Percentiles rank a stretch among this genome's conserved stretches.
Evolutionary conservation across 2,888 invertebrate genomes (phyloP).

Genomic region (Patella depressa): DNA sequence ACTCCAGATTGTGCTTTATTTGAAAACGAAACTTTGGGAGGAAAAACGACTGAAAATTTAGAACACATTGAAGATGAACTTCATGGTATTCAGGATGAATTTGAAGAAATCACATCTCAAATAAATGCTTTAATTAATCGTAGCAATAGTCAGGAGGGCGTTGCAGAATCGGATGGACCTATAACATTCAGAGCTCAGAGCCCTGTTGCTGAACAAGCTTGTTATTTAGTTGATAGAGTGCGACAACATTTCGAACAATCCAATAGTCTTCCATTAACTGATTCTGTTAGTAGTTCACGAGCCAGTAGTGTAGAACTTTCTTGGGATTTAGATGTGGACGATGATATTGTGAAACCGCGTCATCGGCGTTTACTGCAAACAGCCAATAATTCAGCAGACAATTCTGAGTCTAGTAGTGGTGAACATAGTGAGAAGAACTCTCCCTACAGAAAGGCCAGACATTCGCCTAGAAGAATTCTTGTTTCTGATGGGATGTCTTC

Average conservation of each 20-base stretch:
- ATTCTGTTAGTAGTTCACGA: constrained; percentile 37
- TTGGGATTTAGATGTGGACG: constrained; percentile 54
- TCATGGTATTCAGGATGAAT: constrained; percentile 58
- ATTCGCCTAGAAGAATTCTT: neutral
- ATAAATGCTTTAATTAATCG: constrained; percentile 50
- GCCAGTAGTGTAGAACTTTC: constrained; percentile 52
- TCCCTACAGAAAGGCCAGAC: neutral
- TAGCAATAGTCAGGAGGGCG: constrained; percentile 17
- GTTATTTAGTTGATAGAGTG: constrained; percentile 34
- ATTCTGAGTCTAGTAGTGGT: neutral
- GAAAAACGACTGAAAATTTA: constrained; percentile 46
- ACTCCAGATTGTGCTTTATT: constrained; percentile 49
- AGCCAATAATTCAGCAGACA: neutral
- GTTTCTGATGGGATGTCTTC: neutral
- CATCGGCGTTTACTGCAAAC: neutral
- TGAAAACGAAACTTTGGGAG: constrained; percentile 37
- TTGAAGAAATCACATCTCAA: constrained; percentile 55
- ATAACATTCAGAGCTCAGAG: constrained; percentile 14
- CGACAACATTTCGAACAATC: constrained; percentile 39
- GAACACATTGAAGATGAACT: constrained; percentile 53
- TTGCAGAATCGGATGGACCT: constrained; percentile 6
- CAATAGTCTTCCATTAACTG: constrained; percentile 35
- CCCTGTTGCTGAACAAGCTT: constrained; percentile 32
- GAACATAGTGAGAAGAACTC: constrained; percentile 12
- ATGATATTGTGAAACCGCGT: constrained; percentile 17